These are phyloP conservation scores for Bradypodion ventrale DNA, from an alignment of 2,797 vertebrate genomes.

Conservation along the genomic window DNA sequence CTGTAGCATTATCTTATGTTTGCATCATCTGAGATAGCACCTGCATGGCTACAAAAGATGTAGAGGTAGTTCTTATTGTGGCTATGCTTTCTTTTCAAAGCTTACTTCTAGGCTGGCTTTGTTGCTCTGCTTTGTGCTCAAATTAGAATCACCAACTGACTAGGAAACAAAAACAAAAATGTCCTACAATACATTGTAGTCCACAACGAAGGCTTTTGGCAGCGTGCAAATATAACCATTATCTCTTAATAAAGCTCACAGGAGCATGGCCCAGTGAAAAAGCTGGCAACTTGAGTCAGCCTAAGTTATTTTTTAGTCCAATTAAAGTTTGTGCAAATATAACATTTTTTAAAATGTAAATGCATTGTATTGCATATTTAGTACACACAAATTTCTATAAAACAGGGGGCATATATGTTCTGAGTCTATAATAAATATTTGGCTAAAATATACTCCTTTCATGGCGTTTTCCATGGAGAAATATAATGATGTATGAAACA, in stretches of 20 bases:
- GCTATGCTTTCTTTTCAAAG: neutral
- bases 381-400: slow-evolving; percentile 32
- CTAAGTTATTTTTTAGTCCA: neutral
- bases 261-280: neutral
- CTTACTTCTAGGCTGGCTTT: neutral
- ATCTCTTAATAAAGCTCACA: neutral
- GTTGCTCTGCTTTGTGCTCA: neutral
- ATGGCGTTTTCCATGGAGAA: neutral
- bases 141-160: neutral
- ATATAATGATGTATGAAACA: neutral
- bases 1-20: neutral
- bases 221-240: neutral
- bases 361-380: slow-evolving; percentile 4
- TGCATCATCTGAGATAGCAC: neutral
- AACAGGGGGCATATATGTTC: neutral
- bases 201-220: neutral
- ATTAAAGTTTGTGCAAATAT: slow-evolving; percentile 22
- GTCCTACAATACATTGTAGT: too few species aligned
- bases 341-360: too few species aligned
- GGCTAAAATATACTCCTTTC: neutral
- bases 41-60: neutral
- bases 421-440: neutral
- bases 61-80: neutral
- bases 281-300: too few species aligned
- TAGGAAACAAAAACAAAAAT: neutral